Conservation (phyloP, 2,888 invertebrate species). For the Sesamia inferens region DNA sequence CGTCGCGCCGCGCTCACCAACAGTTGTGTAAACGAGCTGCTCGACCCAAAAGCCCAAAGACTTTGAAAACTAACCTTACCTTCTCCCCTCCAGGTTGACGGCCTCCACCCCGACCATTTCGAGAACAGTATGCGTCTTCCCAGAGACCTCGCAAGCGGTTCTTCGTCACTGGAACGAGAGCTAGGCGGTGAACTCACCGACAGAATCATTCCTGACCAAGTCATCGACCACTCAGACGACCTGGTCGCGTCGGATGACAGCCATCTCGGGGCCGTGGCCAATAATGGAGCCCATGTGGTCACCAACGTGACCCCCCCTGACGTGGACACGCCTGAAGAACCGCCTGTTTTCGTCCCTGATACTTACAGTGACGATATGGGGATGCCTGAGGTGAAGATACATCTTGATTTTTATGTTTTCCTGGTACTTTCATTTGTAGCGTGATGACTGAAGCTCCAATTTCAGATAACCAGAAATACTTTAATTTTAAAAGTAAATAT, state of each 20-base stretch:
- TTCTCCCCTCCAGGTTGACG: constrained; percentile 76
- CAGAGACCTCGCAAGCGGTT: constrained; percentile 79
- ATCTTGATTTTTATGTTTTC: constrained; percentile 15
- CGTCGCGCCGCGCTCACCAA: not conserved
- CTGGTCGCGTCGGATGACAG: constrained; percentile 12
- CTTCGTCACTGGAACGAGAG: constrained; percentile 84
- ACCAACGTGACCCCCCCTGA: constrained; percentile 56
- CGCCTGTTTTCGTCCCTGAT: constrained; percentile 80
- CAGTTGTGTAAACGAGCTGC: too few species aligned
- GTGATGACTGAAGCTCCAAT: not conserved
- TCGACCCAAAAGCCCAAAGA: not conserved
- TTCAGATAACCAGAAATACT: not conserved
- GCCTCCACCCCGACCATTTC: constrained; percentile 81
- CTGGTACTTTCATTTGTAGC: constrained; percentile 21
- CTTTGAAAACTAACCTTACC: not conserved
- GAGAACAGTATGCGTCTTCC: constrained; percentile 68
- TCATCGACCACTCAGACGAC: constrained; percentile 45
- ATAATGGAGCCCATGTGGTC: constrained; percentile 35
- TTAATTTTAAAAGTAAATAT: too few species aligned
- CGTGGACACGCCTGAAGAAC: constrained; percentile 79
- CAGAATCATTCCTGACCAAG: constrained; percentile 56
- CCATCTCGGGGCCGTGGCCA: constrained; percentile 30
- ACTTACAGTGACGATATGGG: constrained; percentile 79
- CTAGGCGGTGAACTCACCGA: constrained; percentile 64
- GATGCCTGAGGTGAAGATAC: constrained; percentile 78